Evolutionary conservation across 2,888 invertebrate genomes (phyloP), one percentile per base, ranked within the genome.

Genomic region (Alitta virens): DNA sequence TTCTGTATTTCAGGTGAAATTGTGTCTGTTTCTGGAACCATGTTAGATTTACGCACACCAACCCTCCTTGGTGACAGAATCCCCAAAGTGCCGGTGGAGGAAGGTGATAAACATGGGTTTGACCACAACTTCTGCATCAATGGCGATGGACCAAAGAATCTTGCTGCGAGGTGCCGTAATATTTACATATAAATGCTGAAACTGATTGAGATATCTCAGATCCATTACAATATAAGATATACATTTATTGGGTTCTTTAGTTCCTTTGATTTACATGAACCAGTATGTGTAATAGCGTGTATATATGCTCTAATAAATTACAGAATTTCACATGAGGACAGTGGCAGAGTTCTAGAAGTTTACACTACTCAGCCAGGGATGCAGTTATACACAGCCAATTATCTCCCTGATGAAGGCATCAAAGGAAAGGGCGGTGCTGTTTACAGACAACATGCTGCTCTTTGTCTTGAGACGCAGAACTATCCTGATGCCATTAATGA

Each of bases 401-500:
- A 74, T 60, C 68, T 82, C 54, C 33, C 33, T 33, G 33, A 5
- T 33, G 86, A 88, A 1, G 75, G 87, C 0, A 78, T 90, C 33
- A 65, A 77, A 9, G 94, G 94, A 0, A 94, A 93, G 80, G 83
- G 84, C 5, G 88, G 89, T 0, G 85, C 86, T 0, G 73, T 77
- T 16, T 94, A 94, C 77, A 86, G 84, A 61, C 88, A 88, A 68
- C 91, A 92, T 73, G 90, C 90, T 0, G 91, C 90, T 1, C 88
- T 95, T 75, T 94, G 93, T 76, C 83, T 95, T 58, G 94, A 95
- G 85, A 91, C 95, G 0, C 95, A 96, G 82, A 91, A 92, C 78
- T 95, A 89, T 84, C 95, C 96, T 0, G 91, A 97, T 83, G 91
- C 94, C 14, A 85, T 91, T 0, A 92, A 94, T 82, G 69, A 77